These are phyloP conservation scores for Pseudanteris insignis DNA, from an alignment of 2,888 invertebrate species.

Conservation along the genomic window DNA sequence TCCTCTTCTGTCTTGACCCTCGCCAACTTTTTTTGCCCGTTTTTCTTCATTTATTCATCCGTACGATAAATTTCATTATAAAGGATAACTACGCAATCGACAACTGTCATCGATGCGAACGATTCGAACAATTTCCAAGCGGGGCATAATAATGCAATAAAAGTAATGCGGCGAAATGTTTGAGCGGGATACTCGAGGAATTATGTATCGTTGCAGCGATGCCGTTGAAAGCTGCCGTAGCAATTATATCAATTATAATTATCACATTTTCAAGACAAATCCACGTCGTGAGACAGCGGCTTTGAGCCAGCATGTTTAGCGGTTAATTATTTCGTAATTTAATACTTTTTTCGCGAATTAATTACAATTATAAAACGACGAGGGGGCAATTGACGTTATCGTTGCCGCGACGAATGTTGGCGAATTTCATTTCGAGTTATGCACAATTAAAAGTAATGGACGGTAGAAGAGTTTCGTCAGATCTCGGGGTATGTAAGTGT, in stretches of 20 bases:
- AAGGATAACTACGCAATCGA: conserved; percentile 1
- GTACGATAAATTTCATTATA: conserved; percentile 5
- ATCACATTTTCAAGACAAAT: conserved; percentile 4
- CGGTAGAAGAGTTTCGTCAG: no score
- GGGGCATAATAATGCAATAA: conserved; percentile 2
- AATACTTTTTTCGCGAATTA: no score
- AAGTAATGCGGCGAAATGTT: conserved; percentile 3
- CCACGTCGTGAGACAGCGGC: no score
- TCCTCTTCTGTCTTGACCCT: no score
- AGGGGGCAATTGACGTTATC: no score
- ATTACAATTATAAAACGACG: no score
- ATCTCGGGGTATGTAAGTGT: no score
- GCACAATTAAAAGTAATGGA: no score
- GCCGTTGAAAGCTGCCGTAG: conserved; percentile 9
- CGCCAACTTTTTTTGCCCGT: background rate
- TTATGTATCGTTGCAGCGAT: conserved; percentile 6
- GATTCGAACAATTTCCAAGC: conserved; percentile 6
- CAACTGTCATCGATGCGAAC: conserved; percentile 3
- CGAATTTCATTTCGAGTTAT: no score
- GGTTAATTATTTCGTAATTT: no score
- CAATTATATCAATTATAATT: conserved; percentile 26
- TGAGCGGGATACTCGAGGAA: conserved; percentile 1
- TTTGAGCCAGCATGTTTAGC: no score
- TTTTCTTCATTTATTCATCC: conserved; percentile 8
- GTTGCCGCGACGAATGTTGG: no score